phyloP scores from a whole-genome alignment of 2,888 invertebrate species.

The Patella pellucida region DNA sequence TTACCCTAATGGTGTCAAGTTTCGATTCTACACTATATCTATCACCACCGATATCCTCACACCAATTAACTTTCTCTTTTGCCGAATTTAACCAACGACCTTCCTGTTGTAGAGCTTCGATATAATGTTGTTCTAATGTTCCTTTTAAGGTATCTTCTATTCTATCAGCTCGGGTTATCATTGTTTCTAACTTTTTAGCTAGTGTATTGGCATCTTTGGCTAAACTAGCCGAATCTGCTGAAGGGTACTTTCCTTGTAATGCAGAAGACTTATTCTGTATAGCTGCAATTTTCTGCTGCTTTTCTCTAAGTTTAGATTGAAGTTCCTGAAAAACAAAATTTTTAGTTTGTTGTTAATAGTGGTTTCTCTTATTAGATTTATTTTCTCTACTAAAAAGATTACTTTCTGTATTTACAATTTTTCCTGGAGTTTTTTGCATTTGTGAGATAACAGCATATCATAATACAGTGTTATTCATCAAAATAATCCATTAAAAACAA shows the following conservation, averaged over 20 bases:
- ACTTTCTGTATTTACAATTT: too few species aligned
- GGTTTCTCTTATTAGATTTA: too few species aligned
- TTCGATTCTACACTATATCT: slow-evolving; percentile 93
- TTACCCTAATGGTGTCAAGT: slow-evolving; percentile 76
- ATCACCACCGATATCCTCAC: slow-evolving; percentile 83
- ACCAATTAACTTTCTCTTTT: slow-evolving; percentile 90
- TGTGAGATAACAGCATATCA: too few species aligned
- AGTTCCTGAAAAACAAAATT: slow-evolving; percentile 69
- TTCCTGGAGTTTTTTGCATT: too few species aligned
- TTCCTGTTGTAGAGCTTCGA: slow-evolving; percentile 85
- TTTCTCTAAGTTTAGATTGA: slow-evolving; percentile 80
- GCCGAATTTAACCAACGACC: slow-evolving; percentile 85
- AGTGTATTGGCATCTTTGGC: slow-evolving; percentile 63
- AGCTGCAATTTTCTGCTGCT: slow-evolving; percentile 82
- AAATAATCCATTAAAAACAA: too few species aligned
- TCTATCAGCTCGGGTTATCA: slow-evolving; percentile 84
- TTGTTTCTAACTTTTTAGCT: slow-evolving; percentile 78
- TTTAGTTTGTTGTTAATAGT: too few species aligned
- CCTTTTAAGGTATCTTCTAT: slow-evolving; percentile 75
- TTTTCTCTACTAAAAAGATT: too few species aligned
- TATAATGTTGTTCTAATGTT: slow-evolving; percentile 88
- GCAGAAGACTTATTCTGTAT: slow-evolving; percentile 80
- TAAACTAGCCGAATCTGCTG: slow-evolving; percentile 62
- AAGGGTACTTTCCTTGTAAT: slow-evolving; percentile 60
- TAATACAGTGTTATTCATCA: too few species aligned